Base-by-base conservation (phyloP, 2,888 invertebrate species). In the Caenorhabditis auriculariae region DNA sequence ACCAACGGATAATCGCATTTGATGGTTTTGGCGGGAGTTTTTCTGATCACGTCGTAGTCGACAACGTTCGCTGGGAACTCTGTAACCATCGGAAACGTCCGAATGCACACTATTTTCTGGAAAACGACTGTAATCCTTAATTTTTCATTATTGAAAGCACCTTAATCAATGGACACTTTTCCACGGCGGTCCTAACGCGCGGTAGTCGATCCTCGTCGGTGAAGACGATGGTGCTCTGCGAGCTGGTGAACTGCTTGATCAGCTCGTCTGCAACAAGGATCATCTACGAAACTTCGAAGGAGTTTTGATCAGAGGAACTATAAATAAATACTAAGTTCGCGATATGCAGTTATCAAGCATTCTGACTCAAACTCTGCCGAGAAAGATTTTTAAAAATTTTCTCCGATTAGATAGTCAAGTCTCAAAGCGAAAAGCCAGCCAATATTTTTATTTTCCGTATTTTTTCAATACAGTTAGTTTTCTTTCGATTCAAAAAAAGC, bases 201-300 rank as follows among this genome's bases (percentile, higher is more conserved):
- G 57, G 60, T 6, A 72, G 53, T 7, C 65, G 44, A 4, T 58
- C 55, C 24, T 70, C 70, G 24, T 64, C 63, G 27, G 69, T 71
- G 48, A 72, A 62, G 7, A 74, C 61, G 15, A 74, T 35, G 4
- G 58, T 51, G 19, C 65, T 41, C 5, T 60, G 54, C 19, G 65
- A 62, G 42, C 72, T 71, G 7, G 38, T 32, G 46, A 74, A 71
- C 32, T 74, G 74, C 0, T 67, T 54, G 15, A 66, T 59, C 12
- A 74, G 54, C 47, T 74, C 74, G 39, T 60, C 70, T 74, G 54
- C 27, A 69, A 47, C 2, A 4, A 7, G 19, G 9, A 41, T n/a
- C n/a, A n/a, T n/a, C n/a, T n/a, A n/a, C n/a, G n/a, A n/a, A n/a
- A n/a, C n/a, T n/a, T n/a, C n/a, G n/a, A n/a, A n/a, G n/a, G n/a